Conservation (phyloP, 1,140 invertebrate genomes). For the Solenopsis fugax region DNA sequence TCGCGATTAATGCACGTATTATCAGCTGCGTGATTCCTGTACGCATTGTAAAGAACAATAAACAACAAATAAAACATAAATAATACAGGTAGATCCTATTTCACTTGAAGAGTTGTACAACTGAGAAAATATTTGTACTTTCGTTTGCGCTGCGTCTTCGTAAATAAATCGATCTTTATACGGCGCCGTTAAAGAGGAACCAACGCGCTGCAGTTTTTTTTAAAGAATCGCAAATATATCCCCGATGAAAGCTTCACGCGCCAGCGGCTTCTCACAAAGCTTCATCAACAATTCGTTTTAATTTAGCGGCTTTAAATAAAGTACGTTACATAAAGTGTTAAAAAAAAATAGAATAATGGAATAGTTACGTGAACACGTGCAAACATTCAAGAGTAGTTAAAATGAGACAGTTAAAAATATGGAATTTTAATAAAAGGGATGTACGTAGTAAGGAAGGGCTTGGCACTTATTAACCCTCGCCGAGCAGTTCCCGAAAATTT, state of each 20-base stretch:
- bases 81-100: background rate
- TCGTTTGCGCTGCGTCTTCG: background rate
- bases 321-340: background rate
- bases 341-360: constrained; percentile 10
- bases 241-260: background rate
- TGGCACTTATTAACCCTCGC: constrained; percentile 8
- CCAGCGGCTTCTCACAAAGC: background rate
- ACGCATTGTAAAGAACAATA: background rate
- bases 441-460: background rate
- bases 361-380: background rate
- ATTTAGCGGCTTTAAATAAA: background rate
- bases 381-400: background rate
- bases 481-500: constrained; percentile 32
- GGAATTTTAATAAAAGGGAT: constrained; percentile 21
- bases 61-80: constrained; percentile 14
- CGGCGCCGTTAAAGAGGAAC: background rate
- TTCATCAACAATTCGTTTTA: constrained; percentile 10
- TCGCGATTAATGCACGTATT: background rate
- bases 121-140: constrained; percentile 29
- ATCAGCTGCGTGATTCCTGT: background rate
- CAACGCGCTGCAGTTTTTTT: background rate
- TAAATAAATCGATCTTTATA: constrained; percentile 13
- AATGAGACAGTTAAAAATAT: constrained; percentile 8
- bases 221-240: background rate
- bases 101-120: background rate